phyloP scores from a whole-genome alignment of 2,797 vertebrate genomes.

The Gephyroberyx darwinii region DNA sequence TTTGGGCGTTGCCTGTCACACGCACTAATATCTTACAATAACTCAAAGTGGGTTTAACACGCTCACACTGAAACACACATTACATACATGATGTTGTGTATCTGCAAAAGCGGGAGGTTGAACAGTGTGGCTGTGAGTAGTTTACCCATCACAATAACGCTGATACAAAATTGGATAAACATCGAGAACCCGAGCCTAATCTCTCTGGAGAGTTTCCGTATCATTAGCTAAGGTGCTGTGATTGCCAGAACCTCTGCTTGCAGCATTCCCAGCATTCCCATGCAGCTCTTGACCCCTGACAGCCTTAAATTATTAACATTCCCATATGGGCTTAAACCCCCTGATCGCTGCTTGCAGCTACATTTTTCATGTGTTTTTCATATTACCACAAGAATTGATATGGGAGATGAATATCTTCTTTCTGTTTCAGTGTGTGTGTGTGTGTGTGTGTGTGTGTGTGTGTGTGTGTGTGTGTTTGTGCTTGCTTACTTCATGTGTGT shows the following conservation, averaged over 20 bases:
- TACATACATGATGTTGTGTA: slow-evolving; percentile 19
- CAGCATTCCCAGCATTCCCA: slow-evolving; percentile 76
- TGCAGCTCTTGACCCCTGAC: slow-evolving; percentile 75
- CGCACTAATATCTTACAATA: slow-evolving; percentile 28
- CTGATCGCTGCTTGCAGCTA: slow-evolving; percentile 71
- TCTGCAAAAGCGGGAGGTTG: slow-evolving; percentile 24
- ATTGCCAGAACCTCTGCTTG: slow-evolving; percentile 63
- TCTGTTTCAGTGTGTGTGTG: slow-evolving; percentile 40
- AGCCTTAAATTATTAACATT: slow-evolving; percentile 81
- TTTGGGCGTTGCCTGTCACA: slow-evolving; percentile 33
- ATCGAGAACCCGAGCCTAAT: slow-evolving; percentile 14
- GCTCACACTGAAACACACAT: slow-evolving; percentile 43
- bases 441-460: slow-evolving; percentile 46
- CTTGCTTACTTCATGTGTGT: not conserved
- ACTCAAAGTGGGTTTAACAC: slow-evolving; percentile 44
- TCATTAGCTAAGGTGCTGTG: slow-evolving; percentile 46
- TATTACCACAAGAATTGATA: slow-evolving; percentile 57
- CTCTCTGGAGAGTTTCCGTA: slow-evolving; percentile 26
- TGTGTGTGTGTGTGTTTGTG: slow-evolving; percentile 32
- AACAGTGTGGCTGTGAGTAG: not conserved
- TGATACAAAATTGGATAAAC: slow-evolving; percentile 26
- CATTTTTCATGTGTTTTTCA: slow-evolving; percentile 75
- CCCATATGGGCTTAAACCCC: slow-evolving; percentile 74
- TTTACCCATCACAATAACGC: slow-evolving; percentile 34
- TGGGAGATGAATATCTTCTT: slow-evolving; percentile 59